A percentile compares a stretch with the other conserved stretches of the same genome.
Conservation (phyloP, 2,888 invertebrate genomes). For the Aspidiotus rigidus region DNA sequence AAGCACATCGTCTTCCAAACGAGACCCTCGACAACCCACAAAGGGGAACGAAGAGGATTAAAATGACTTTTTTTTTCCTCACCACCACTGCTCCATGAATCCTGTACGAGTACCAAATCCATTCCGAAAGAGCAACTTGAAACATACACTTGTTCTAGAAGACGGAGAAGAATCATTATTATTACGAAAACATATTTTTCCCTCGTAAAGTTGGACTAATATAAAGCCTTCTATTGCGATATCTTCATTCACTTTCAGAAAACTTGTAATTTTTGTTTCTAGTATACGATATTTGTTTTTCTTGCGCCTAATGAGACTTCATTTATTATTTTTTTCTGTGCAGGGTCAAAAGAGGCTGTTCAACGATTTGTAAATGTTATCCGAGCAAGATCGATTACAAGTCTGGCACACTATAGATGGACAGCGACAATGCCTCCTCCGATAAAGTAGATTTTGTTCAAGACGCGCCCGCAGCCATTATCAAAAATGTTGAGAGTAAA, state of each 20-base stretch:
- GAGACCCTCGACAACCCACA: too few species aligned
- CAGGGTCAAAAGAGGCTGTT: neutral
- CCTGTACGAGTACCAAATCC: too few species aligned
- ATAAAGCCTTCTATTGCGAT: too few species aligned
- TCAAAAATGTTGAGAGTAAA: neutral
- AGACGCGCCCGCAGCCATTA: neutral
- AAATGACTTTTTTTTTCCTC: too few species aligned
- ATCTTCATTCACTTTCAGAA: neutral
- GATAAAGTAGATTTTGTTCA: slow-evolving; percentile 16
- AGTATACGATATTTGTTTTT: neutral
- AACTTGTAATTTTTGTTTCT: neutral
- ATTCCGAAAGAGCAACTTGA: too few species aligned
- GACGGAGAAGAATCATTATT: too few species aligned
- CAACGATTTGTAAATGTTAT: neutral
- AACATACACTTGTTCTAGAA: too few species aligned
- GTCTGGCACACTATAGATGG: slow-evolving; percentile 10
- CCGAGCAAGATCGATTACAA: neutral
- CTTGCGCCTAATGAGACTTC: neutral
- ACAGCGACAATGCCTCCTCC: slow-evolving; percentile 23
- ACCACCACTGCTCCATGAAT: too few species aligned
- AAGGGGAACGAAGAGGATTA: too few species aligned
- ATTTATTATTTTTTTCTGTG: neutral
- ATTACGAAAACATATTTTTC: too few species aligned
- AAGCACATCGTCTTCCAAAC: too few species aligned
- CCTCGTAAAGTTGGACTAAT: too few species aligned